Evolutionary conservation across 2,113 vertebrate species (phyloP).

Genomic region (Mungos mungo): DNA sequence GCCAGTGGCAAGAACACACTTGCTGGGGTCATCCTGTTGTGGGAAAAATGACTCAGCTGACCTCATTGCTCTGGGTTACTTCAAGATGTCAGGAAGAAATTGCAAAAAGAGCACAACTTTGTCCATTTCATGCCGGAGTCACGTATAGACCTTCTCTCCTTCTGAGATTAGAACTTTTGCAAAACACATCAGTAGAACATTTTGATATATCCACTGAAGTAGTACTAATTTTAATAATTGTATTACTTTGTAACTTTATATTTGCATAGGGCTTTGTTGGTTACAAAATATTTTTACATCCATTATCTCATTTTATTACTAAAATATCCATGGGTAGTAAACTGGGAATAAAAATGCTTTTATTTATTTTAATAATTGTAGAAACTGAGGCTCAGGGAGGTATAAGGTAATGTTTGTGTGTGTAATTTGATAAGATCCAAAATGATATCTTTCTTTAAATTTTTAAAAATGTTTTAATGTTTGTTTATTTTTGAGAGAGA

Average conservation of each 20-base stretch:
- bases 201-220: neutral
- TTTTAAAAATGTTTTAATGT: no score
- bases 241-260: neutral
- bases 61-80: slow-evolving; percentile 59
- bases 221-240: neutral
- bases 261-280: neutral
- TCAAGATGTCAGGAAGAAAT: slow-evolving; percentile 49
- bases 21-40: slow-evolving; percentile 11
- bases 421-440: neutral
- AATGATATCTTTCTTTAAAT: neutral
- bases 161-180: neutral
- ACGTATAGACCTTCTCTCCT: neutral
- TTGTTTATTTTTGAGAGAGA: no score
- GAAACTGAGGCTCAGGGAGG: neutral
- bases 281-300: neutral
- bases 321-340: neutral
- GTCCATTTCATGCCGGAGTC: neutral
- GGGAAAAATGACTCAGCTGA: slow-evolving; percentile 65
- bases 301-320: neutral
- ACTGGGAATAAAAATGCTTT: neutral
- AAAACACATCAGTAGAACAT: slow-evolving; percentile 26
- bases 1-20: slow-evolving; percentile 44
- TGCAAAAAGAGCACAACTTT: slow-evolving; percentile 49
- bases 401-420: neutral
- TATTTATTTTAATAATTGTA: neutral